Percentiles rank a stretch among this genome's conserved stretches.
Evolutionary conservation across 2,797 vertebrate species (phyloP).

Genomic region (Acrocephalus scirpaceus): DNA sequence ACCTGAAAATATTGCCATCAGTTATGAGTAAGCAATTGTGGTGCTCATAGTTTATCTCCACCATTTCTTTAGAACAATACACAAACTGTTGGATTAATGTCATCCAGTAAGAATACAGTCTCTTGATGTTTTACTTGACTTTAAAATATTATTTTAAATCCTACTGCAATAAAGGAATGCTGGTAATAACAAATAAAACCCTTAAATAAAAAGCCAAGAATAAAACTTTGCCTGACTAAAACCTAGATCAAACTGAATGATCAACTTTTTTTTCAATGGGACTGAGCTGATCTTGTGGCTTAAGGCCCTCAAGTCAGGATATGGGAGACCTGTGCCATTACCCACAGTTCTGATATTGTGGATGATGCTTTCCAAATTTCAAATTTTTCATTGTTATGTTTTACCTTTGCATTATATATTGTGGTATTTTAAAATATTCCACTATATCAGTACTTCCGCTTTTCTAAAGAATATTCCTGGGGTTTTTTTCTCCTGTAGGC

Average conservation of each 20-base stretch:
- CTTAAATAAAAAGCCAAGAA: background rate
- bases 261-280: background rate
- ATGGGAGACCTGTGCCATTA: background rate
- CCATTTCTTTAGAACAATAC: background rate
- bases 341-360: background rate
- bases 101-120: background rate
- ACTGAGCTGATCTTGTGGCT: background rate
- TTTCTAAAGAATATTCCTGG: background rate
- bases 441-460: background rate
- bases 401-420: background rate
- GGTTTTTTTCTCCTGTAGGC: fast-evolving
- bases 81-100: background rate
- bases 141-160: background rate
- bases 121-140: background rate
- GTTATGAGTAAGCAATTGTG: background rate
- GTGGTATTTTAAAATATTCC: background rate
- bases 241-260: background rate
- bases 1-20: background rate
- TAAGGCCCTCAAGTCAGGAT: background rate
- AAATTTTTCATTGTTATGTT: background rate
- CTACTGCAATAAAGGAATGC: background rate
- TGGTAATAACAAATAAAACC: background rate
- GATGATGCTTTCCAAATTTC: background rate
- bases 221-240: background rate
- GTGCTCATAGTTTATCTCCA: background rate